Percentiles rank a stretch among this genome's conserved stretches.
These are phyloP conservation scores for Trichogramma pretiosum DNA, from an alignment of 1,140 invertebrate genomes.

Conservation along the genomic window DNA sequence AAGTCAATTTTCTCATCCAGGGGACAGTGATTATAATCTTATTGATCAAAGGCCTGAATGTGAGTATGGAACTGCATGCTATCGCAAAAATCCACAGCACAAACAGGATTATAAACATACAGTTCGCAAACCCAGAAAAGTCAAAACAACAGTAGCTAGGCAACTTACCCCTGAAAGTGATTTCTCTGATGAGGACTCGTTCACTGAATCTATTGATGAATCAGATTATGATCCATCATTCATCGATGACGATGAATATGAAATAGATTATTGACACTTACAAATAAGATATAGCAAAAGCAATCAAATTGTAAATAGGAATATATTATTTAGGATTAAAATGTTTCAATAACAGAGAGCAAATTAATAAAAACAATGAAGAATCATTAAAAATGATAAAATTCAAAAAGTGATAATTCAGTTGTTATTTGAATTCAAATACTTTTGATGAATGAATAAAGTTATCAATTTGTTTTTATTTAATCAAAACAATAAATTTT, in stretches of 20 bases:
- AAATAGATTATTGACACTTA: conserved; percentile 11
- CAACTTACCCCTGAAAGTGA: background rate
- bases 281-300: conserved; percentile 7
- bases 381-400: background rate
- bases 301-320: background rate
- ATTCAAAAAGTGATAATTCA: background rate
- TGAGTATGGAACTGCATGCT: conserved; percentile 45
- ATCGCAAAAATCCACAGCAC: conserved; percentile 47
- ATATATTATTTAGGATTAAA: background rate
- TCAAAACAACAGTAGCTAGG: conserved; percentile 14
- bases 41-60: conserved; percentile 45
- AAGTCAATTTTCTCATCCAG: conserved; percentile 39
- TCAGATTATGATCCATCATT: conserved; percentile 20
- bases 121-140: conserved; percentile 7
- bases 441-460: no score
- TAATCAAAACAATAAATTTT: no score
- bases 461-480: no score
- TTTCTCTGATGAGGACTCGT: conserved; percentile 25
- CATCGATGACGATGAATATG: conserved; percentile 20
- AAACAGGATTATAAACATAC: conserved; percentile 44
- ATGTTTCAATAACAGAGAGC: background rate
- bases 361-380: background rate
- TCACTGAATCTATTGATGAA: conserved; percentile 36
- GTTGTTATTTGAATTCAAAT: no score
- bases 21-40: conserved; percentile 46